Evolutionary conservation across 1,140 invertebrate genomes (phyloP).

Genomic region (Prorops nasuta): DNA sequence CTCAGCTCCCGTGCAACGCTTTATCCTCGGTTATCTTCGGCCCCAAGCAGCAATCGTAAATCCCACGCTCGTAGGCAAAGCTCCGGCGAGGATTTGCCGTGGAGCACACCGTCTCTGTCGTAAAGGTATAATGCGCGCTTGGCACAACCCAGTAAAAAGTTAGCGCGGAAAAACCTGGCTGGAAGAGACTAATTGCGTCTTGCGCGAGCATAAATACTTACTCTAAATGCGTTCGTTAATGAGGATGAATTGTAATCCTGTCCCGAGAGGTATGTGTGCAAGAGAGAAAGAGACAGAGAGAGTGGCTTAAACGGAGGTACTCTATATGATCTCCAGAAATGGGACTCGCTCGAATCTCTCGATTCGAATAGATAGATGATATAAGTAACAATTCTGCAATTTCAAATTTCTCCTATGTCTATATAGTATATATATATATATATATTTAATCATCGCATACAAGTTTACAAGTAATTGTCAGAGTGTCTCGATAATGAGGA

Average conservation of each 20-base stretch:
- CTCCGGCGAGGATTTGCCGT: too few relatives aligned
- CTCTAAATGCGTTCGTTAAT: background rate
- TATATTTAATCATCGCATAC: too few relatives aligned
- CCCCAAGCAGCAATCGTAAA: slow-evolving; percentile 27
- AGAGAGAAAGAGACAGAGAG: background rate
- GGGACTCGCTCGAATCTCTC: too few relatives aligned
- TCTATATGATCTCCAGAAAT: too few relatives aligned
- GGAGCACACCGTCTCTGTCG: too few relatives aligned
- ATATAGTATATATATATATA: too few relatives aligned
- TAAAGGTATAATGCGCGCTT: background rate
- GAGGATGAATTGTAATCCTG: background rate
- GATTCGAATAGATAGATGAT: too few relatives aligned
- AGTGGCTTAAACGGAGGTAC: background rate
- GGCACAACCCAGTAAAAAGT: background rate
- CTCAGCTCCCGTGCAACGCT: slow-evolving; percentile 1
- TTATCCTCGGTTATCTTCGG: slow-evolving; percentile 29
- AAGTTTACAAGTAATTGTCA: too few relatives aligned
- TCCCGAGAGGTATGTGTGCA: background rate
- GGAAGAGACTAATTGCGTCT: slow-evolving; percentile 1
- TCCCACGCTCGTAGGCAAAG: slow-evolving; percentile 18
- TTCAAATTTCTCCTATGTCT: too few relatives aligned
- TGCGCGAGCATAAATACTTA: background rate
- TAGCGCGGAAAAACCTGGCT: background rate
- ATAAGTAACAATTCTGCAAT: too few relatives aligned
- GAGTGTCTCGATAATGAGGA: too few relatives aligned